phyloP scores from a whole-genome alignment of 2,888 invertebrate species.

The Volucella bombylans region DNA sequence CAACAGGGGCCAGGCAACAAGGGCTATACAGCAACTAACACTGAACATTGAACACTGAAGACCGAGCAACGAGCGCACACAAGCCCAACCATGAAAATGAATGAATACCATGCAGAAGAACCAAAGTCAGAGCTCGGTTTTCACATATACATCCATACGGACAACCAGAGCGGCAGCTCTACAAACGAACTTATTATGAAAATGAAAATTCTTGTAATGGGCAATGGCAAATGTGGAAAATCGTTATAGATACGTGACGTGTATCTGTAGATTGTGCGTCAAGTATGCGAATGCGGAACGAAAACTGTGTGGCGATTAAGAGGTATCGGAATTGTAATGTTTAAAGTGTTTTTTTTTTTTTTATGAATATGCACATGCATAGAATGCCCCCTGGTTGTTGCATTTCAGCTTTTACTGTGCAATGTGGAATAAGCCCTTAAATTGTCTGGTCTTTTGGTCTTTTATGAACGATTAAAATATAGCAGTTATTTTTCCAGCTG shows the following conservation, averaged over 20 bases:
- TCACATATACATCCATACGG: too few relatives aligned
- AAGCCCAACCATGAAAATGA: conserved; percentile 39
- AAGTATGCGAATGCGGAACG: conserved; percentile 46
- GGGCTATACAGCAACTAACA: background rate
- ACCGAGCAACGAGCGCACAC: conserved; percentile 1
- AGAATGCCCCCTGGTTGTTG: too few relatives aligned
- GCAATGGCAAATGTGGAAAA: conserved; percentile 57
- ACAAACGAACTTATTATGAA: conserved; percentile 56
- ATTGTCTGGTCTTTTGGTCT: too few relatives aligned
- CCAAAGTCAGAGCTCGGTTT: background rate
- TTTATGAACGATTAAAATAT: too few relatives aligned
- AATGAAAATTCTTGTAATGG: conserved; percentile 51
- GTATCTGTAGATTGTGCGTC: conserved; percentile 5
- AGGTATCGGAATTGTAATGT: conserved; percentile 17
- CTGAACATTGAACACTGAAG: background rate
- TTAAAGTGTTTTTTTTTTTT: conserved; percentile 3
- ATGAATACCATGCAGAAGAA: conserved; percentile 30
- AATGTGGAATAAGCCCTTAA: too few relatives aligned
- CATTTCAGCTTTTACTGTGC: too few relatives aligned
- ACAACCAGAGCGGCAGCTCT: background rate
- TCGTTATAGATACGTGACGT: conserved; percentile 43
- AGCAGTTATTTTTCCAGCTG: too few relatives aligned
- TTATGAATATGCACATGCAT: too few relatives aligned
- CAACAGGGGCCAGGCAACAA: conserved; percentile 16
- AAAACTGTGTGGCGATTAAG: conserved; percentile 34